A percentile compares a stretch with the other conserved stretches of the same genome.
These are phyloP conservation scores for Apodemus agrarius DNA, from an alignment of 2,797 vertebrate genomes.

Conservation along the genomic window DNA sequence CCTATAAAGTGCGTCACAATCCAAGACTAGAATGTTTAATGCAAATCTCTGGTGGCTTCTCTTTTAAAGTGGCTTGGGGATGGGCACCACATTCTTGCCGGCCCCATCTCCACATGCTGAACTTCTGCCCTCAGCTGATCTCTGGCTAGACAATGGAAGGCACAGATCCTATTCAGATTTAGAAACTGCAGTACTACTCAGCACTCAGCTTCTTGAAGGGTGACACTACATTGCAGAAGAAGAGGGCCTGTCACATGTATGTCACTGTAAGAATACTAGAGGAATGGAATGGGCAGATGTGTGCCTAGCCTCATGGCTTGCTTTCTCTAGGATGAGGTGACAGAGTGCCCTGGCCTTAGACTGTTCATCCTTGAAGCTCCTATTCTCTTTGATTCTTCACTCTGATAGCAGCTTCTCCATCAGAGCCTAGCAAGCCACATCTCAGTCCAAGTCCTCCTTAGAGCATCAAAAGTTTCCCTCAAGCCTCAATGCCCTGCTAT, in stretches of 20 bases:
- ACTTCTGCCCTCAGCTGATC: background rate
- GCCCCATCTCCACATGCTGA: accelerated
- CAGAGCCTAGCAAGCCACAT: background rate
- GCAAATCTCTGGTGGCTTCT: slow-evolving; percentile 1
- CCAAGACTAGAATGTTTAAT: background rate
- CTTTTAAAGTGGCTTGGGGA: background rate
- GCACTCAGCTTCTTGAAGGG: background rate
- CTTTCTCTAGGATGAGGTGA: background rate
- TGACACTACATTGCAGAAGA: background rate
- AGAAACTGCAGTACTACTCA: background rate
- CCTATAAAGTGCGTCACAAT: background rate
- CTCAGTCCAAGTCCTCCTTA: background rate
- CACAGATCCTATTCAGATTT: background rate
- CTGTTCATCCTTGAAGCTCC: background rate
- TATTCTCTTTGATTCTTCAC: background rate
- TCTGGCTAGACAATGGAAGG: background rate
- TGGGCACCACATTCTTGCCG: background rate
- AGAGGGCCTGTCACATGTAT: background rate
- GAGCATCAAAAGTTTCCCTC: background rate
- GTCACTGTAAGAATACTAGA: background rate
- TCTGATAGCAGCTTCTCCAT: background rate
- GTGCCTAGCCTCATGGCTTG: background rate
- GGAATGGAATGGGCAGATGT: background rate
- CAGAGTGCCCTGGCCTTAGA: background rate
- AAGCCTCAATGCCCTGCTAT: background rate